Evolutionary conservation across 2,888 invertebrate genomes (phyloP), one percentile per base, ranked within the genome.

Genomic region (Pasiphila rectangulata): DNA sequence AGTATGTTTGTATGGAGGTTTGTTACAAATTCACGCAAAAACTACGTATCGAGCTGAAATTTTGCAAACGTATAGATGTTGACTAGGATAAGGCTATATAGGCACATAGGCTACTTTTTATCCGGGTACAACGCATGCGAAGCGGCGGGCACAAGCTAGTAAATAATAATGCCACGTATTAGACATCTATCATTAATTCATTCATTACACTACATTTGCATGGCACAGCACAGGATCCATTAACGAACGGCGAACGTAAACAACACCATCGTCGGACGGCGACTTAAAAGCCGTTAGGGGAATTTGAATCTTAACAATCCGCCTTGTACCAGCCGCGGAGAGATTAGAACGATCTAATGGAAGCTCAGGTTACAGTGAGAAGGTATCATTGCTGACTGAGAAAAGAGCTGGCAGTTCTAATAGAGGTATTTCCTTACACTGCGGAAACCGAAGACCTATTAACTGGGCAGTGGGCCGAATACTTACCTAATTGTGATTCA

Each of bases 281-380:
- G 67, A 81, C 77, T 77, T 75, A 62, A 79, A 82, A 80, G 75
- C 69, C 62, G 67, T 69, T 69, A 68, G 65, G 56, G 47, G 69
- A 67, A 72, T 66, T 63, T 61, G 17, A 69, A 66, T 62, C 67
- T 61, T 61, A 55, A 59, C 54, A 64, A 62, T 56, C 59, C 62
- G 62, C 60, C 66, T 63, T 67, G 65, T 64, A 47, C 59, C 40
- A 56, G 63, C 72, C 68, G 72, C 67, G 23, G 27, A 25, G 20
- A 38, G 37, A 46, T 50, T 40, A 50, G 36, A 40, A 73, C 71
- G 67, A 59, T 67, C 65, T 65, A 51, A 32, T 32, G 10, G 20
- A 12, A 12, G 42, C 27, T 50, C 47, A 24, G 20, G 12, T 49
- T 34, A 43, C 42, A 35, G 30, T 38, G 39, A 36, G 41, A 37